Percentiles rank a stretch among this genome's conserved stretches.
phyloP scores from a whole-genome alignment of 2,888 invertebrate species.

The Chrysotoxum bicinctum region DNA sequence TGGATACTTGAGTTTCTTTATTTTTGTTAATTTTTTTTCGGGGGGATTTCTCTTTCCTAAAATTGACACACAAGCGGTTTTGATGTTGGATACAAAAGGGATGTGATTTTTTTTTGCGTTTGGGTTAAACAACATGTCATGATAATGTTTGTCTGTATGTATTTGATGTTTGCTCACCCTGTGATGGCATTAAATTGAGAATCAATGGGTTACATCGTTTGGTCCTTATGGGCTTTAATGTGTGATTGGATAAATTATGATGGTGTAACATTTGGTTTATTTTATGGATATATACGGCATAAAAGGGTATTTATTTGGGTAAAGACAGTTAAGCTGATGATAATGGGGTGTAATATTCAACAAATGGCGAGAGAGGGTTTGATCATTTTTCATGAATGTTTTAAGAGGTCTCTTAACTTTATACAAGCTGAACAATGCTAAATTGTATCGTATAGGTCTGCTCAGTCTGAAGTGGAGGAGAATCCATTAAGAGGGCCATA shows the following conservation, averaged over 20 bases:
- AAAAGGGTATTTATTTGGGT: constrained; percentile 19
- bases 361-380: background rate
- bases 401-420: constrained; percentile 16
- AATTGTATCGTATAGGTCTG: background rate
- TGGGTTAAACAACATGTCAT: constrained; percentile 8
- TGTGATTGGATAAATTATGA: constrained; percentile 37
- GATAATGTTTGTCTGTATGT: background rate
- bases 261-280: constrained; percentile 21
- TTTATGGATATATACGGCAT: constrained; percentile 1
- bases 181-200: constrained; percentile 20
- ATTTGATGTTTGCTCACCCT: constrained; percentile 6
- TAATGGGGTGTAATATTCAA: constrained; percentile 20
- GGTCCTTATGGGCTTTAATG: constrained; percentile 19
- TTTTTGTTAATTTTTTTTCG: background rate
- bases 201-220: constrained; percentile 30
- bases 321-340: constrained; percentile 9
- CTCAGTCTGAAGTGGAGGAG: too few relatives aligned
- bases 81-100: constrained; percentile 3
- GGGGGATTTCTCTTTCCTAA: background rate
- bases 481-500: constrained; percentile 1
- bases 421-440: background rate
- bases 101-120: background rate
- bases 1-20: constrained; percentile 6
- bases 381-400: background rate
- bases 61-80: constrained; percentile 27